phyloP scores from a whole-genome alignment of 2,113 vertebrate species.

The Pipa parva region DNA sequence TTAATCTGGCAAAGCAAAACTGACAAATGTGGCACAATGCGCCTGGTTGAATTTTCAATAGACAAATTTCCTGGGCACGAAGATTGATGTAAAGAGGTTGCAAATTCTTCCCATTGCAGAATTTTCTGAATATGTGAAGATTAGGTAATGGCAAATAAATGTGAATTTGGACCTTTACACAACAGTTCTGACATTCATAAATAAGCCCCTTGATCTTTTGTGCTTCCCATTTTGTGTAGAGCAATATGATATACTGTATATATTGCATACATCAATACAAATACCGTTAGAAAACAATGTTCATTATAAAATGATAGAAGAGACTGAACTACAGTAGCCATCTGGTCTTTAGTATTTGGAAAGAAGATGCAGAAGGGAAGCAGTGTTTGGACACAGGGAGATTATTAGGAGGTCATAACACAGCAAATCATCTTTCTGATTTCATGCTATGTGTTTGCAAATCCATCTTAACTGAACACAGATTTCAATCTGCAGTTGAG shows the following conservation, averaged over 20 bases:
- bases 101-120: no score
- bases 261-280: no score
- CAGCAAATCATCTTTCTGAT: constrained; percentile 5
- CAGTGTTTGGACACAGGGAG: neutral
- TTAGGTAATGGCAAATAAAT: no score
- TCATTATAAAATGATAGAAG: neutral
- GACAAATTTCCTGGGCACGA: no score
- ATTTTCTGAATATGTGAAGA: no score
- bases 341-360: constrained; percentile 4
- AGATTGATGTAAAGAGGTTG: no score
- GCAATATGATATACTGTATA: neutral
- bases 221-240: neutral
- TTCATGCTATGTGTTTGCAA: constrained; percentile 6
- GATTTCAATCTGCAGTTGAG: constrained; percentile 25
- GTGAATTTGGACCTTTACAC: no score
- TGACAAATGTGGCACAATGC: no score
- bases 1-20: no score
- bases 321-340: neutral
- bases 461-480: constrained; percentile 29
- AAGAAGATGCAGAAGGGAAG: constrained; percentile 10
- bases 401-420: constrained; percentile 1
- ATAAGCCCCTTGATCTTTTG: no score
- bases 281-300: neutral
- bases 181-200: no score
- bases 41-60: no score